These are phyloP conservation scores for Trichonephila clavipes DNA, from an alignment of 1,140 invertebrate genomes.

Conservation along the genomic window DNA sequence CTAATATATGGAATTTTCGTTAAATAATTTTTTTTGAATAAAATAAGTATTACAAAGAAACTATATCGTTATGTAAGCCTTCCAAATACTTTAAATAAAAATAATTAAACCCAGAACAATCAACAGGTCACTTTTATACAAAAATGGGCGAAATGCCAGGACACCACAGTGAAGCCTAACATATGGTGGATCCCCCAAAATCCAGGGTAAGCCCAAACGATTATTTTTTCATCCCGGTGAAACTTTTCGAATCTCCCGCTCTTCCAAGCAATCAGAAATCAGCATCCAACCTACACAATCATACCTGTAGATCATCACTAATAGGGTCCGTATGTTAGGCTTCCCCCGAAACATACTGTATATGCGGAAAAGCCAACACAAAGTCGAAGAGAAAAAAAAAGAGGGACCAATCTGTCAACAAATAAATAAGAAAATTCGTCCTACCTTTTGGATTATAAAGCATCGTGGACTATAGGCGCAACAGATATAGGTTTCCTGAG, in stretches of 20 bases:
- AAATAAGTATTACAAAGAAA: too few species aligned
- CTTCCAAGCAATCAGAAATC: background rate
- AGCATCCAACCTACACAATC: background rate
- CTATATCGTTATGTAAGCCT: too few species aligned
- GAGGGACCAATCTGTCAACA: background rate
- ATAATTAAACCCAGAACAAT: background rate
- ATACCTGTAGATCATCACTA: background rate
- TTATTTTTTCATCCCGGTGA: background rate
- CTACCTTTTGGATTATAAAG: constrained; percentile 85
- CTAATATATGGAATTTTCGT: too few species aligned
- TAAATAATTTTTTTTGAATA: too few species aligned
- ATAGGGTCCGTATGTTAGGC: constrained; percentile 39
- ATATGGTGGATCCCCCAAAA: constrained; percentile 21
- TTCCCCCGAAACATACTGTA: background rate
- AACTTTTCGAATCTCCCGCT: constrained; percentile 20
- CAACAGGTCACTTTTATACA: background rate
- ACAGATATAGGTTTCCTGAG: constrained; percentile 84
- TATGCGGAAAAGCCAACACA: background rate
- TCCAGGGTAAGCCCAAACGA: background rate
- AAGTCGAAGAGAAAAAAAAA: background rate
- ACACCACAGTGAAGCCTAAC: constrained; percentile 27
- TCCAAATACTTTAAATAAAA: too few species aligned
- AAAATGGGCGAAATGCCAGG: constrained; percentile 42
- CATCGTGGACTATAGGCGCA: constrained; percentile 84
- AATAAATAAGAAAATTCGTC: background rate